Percentiles rank a stretch among this genome's conserved stretches.
Evolutionary conservation across 2,888 invertebrate genomes (phyloP).

Genomic region (Lobophora halterata): DNA sequence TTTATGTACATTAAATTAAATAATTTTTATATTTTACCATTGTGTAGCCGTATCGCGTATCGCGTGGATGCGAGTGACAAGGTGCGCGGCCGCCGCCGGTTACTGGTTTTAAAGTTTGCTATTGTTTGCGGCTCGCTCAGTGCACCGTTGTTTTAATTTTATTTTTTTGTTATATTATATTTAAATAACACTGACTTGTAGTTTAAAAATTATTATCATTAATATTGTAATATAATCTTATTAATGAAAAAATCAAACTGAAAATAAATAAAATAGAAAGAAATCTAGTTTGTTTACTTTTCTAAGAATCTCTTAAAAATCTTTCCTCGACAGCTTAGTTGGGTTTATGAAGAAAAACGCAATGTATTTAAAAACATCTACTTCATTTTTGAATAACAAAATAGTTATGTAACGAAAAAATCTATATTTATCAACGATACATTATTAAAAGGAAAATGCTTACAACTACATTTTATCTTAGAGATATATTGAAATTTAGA

Average conservation of each 20-base stretch:
- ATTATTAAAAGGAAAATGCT: constrained; percentile 23
- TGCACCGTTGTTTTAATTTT: constrained; percentile 73
- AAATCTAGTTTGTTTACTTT: constrained; percentile 48
- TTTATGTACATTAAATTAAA: constrained; percentile 79
- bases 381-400: constrained; percentile 43
- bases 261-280: constrained; percentile 78
- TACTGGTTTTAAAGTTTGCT: constrained; percentile 48
- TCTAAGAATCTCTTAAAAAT: constrained; percentile 11
- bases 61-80: constrained; percentile 59
- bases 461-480: constrained; percentile 35
- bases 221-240: constrained; percentile 82
- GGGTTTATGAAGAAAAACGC: constrained; percentile 35
- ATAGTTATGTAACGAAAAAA: constrained; percentile 41
- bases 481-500: constrained; percentile 30
- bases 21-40: constrained; percentile 78
- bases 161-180: constrained; percentile 76
- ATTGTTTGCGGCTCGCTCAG: constrained; percentile 54
- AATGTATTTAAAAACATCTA: constrained; percentile 45
- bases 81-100: constrained; percentile 38
- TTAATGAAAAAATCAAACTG: constrained; percentile 80
- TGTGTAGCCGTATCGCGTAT: constrained; percentile 76
- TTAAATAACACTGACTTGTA: constrained; percentile 80
- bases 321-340: not conserved
- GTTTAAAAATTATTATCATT: constrained; percentile 80
- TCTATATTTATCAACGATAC: constrained; percentile 38